Conservation (phyloP, 1,140 invertebrate genomes). For the Sycophaga agraensis region DNA sequence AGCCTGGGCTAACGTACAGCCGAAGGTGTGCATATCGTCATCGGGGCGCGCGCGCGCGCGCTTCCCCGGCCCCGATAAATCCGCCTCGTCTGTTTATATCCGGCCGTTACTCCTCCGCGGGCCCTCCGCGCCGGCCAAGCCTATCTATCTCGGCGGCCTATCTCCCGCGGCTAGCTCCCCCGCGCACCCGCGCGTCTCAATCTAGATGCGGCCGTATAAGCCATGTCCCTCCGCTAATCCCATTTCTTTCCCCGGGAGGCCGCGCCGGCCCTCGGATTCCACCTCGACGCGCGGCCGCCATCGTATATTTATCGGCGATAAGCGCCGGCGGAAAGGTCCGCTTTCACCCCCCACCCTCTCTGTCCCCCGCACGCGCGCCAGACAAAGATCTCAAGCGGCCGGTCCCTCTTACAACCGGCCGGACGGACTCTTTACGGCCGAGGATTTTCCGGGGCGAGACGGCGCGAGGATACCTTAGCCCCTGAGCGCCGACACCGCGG, state of each 20-base stretch:
- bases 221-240: too few relatives aligned
- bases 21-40: not conserved
- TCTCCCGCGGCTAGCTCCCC: too few relatives aligned
- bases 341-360: too few relatives aligned
- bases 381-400: too few relatives aligned
- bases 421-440: slow-evolving; percentile 31
- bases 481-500: too few relatives aligned
- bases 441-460: too few relatives aligned
- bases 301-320: slow-evolving; percentile 46
- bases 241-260: slow-evolving; percentile 31
- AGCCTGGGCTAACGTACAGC: not conserved
- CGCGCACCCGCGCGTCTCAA: slow-evolving; percentile 41
- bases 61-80: not conserved
- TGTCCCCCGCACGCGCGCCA: too few relatives aligned
- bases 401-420: too few relatives aligned
- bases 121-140: not conserved
- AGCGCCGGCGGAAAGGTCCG: not conserved
- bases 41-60: too few relatives aligned
- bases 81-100: slow-evolving; percentile 25
- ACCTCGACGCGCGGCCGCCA: slow-evolving; percentile 21
- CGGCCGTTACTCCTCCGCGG: slow-evolving; percentile 22
- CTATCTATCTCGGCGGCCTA: too few relatives aligned
- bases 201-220: slow-evolving; percentile 46
- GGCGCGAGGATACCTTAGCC: too few relatives aligned
- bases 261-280: not conserved